Percentiles rank a stretch among this genome's conserved stretches.
Evolutionary conservation across 1,140 invertebrate species (phyloP).

Genomic region (Heliconius hermathena): DNA sequence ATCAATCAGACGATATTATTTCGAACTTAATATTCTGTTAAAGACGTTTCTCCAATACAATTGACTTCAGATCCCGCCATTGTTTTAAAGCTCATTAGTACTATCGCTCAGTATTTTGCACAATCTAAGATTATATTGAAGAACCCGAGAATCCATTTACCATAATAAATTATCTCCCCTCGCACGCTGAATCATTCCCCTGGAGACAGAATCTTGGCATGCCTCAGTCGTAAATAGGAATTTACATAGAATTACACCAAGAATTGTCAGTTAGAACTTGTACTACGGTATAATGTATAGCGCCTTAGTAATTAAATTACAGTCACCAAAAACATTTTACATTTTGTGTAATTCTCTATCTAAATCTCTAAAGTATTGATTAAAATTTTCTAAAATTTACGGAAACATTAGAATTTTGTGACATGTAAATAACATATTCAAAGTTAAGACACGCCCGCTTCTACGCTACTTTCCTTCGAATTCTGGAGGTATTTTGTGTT

Average conservation of each 20-base stretch:
- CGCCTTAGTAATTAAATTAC: not conserved
- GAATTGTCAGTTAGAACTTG: conserved; percentile 16
- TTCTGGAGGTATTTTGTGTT: too few relatives aligned
- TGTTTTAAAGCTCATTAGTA: conserved; percentile 1
- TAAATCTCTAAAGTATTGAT: not conserved
- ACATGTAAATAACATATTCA: too few relatives aligned
- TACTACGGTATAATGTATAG: not conserved
- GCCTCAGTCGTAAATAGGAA: conserved; percentile 39
- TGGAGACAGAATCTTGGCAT: conserved; percentile 30
- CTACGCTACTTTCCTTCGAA: too few relatives aligned
- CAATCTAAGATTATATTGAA: conserved; percentile 31
- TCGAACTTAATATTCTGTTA: not conserved
- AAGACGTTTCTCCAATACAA: not conserved
- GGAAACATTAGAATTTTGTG: too few relatives aligned
- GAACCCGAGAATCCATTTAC: conserved; percentile 23
- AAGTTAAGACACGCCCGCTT: too few relatives aligned
- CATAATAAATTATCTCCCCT: conserved; percentile 29
- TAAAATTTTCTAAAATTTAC: too few relatives aligned
- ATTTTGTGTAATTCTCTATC: not conserved
- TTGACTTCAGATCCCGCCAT: not conserved
- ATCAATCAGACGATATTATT: not conserved
- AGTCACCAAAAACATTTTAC: not conserved
- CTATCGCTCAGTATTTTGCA: conserved; percentile 42
- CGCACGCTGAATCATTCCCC: conserved; percentile 19
- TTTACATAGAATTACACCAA: conserved; percentile 43